phyloP scores from a whole-genome alignment of 2,888 invertebrate genomes.

The Scrobipalpa atriplicella region DNA sequence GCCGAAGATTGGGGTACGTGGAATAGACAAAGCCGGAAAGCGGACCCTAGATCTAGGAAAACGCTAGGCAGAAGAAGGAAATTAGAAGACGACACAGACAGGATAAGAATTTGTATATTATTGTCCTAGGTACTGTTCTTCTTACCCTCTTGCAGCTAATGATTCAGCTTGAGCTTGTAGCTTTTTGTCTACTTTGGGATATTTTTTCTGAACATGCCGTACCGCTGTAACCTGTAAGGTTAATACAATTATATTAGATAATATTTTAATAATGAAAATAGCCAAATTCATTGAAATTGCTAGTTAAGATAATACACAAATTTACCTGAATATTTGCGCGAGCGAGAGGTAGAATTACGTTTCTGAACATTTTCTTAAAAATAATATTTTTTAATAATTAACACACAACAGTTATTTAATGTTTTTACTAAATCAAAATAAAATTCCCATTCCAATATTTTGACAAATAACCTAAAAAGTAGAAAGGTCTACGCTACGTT shows the following conservation, averaged over 20 bases:
- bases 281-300: neutral
- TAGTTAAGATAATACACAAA: neutral
- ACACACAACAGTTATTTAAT: neutral
- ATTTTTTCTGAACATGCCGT: constrained; percentile 61
- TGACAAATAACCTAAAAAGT: constrained; percentile 30
- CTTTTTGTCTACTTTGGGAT: constrained; percentile 72
- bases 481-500: constrained; percentile 18
- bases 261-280: neutral
- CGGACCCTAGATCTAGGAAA: too few relatives aligned
- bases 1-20: too few relatives aligned
- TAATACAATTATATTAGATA: neutral
- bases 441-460: constrained; percentile 5
- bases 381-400: neutral
- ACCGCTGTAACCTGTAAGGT: constrained; percentile 53
- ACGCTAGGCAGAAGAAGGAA: too few relatives aligned
- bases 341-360: constrained; percentile 48
- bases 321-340: constrained; percentile 66
- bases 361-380: constrained; percentile 50
- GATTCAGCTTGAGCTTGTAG: constrained; percentile 83
- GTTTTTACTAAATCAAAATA: constrained; percentile 20
- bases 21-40: too few relatives aligned
- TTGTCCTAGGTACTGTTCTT: neutral
- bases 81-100: neutral
- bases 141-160: constrained; percentile 87
- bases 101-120: too few relatives aligned